Conservation (phyloP, 2,113 vertebrate species). For the Urocitellus parryii region DNA sequence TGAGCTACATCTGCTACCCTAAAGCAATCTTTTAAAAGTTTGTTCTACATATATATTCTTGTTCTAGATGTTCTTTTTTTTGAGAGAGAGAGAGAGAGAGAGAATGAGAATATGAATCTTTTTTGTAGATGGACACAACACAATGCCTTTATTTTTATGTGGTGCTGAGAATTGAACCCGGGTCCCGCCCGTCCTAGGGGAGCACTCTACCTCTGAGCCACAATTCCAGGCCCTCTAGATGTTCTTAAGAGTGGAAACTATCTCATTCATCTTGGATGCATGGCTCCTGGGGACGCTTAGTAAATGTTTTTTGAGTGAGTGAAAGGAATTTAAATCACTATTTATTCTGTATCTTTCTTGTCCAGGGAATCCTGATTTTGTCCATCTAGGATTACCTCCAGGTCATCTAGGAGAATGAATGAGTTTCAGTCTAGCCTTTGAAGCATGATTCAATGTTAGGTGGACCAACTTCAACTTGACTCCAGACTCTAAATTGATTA, state of each 20-base stretch:
- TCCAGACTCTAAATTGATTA: neutral
- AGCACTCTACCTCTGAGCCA: too few species aligned
- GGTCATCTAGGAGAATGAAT: neutral
- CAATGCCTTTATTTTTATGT: too few species aligned
- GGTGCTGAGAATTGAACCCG: too few species aligned
- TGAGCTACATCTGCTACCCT: neutral
- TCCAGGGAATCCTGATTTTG: neutral
- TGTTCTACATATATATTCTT: neutral
- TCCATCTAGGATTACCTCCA: slow-evolving; percentile 12
- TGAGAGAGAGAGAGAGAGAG: too few species aligned
- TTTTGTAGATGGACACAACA: too few species aligned
- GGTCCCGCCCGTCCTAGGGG: too few species aligned
- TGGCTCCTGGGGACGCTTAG: neutral
- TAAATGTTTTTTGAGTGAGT: slow-evolving; percentile 41
- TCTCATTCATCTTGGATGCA: neutral
- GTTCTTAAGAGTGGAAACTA: neutral
- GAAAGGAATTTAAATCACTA: slow-evolving; percentile 12
- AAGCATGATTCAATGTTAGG: slow-evolving; percentile 11
- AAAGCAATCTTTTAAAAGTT: neutral
- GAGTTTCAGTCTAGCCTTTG: slow-evolving; percentile 15
- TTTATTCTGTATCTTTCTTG: slow-evolving; percentile 27
- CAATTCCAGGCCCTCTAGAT: too few species aligned
- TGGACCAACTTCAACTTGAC: slow-evolving; percentile 12
- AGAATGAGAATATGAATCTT: too few species aligned
- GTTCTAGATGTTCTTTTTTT: neutral